Evolutionary conservation across 2,113 vertebrate species (phyloP).

Genomic region (Colaptes auratus): DNA sequence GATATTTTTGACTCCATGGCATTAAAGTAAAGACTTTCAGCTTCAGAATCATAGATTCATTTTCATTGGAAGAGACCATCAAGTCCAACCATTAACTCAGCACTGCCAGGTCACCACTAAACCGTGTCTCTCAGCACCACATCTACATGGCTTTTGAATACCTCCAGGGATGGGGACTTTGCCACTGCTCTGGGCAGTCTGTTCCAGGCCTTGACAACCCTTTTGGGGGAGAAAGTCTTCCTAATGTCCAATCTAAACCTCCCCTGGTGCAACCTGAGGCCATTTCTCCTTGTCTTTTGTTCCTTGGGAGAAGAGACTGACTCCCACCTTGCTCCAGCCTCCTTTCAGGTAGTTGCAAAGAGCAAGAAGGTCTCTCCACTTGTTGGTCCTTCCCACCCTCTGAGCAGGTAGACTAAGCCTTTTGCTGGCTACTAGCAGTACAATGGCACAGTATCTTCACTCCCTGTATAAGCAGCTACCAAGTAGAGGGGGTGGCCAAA

Average conservation of each 20-base stretch:
- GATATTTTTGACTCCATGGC: background rate
- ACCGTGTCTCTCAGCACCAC: background rate
- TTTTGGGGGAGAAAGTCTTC: background rate
- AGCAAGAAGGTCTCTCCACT: background rate
- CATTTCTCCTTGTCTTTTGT: background rate
- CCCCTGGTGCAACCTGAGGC: background rate
- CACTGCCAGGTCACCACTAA: background rate
- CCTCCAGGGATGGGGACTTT: background rate
- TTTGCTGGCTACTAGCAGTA: background rate
- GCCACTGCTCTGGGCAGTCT: background rate
- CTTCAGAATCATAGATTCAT: background rate
- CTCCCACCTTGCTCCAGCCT: background rate
- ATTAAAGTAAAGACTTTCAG: background rate
- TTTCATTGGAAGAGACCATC: background rate
- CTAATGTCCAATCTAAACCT: background rate
- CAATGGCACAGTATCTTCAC: rapidly evolving
- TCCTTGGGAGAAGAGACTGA: background rate
- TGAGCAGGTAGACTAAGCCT: background rate
- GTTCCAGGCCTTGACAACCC: background rate
- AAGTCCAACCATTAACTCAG: background rate
- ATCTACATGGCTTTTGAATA: background rate
- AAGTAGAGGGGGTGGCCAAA: background rate
- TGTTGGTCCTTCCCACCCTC: background rate
- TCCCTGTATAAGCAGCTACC: background rate
- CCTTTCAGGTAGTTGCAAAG: background rate